Evolutionary conservation across 2,888 invertebrate species (phyloP).

Genomic region (Oscheius sp.): DNA sequence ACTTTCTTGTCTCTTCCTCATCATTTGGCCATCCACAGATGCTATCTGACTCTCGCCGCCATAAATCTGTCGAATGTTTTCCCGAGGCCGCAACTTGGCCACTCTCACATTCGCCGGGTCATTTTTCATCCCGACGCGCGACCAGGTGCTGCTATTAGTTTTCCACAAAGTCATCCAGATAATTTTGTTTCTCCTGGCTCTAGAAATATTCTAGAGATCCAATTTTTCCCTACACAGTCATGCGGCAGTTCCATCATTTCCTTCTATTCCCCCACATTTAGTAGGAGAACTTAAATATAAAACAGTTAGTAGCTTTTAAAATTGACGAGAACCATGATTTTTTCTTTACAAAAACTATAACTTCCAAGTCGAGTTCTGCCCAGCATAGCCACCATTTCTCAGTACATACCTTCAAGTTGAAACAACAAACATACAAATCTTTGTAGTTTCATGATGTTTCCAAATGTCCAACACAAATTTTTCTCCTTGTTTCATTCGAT

Average conservation of each 20-base stretch:
- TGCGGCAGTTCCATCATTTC: neutral
- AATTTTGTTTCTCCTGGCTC: neutral
- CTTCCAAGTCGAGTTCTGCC: no score
- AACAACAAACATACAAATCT: no score
- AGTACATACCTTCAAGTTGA: no score
- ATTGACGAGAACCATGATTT: no score
- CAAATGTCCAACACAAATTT: no score
- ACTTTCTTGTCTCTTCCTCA: neutral
- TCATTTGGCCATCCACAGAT: neutral
- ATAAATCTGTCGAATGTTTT: conserved; percentile 14
- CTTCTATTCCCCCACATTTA: neutral
- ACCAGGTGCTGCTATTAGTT: no score
- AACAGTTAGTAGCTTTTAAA: no score
- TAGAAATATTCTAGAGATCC: neutral
- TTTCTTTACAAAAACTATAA: no score
- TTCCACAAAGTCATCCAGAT: neutral
- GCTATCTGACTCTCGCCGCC: neutral
- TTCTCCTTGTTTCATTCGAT: no score
- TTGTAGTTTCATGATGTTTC: no score
- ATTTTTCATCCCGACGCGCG: conserved; percentile 23
- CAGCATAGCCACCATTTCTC: no score
- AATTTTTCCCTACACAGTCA: neutral
- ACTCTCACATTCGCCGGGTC: neutral
- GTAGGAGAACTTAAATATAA: no score
- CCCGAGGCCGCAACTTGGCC: neutral